A percentile compares a stretch with the other conserved stretches of the same genome.
Conservation (phyloP, 2,888 invertebrate species). For the Stenchaetothrips biformis region DNA sequence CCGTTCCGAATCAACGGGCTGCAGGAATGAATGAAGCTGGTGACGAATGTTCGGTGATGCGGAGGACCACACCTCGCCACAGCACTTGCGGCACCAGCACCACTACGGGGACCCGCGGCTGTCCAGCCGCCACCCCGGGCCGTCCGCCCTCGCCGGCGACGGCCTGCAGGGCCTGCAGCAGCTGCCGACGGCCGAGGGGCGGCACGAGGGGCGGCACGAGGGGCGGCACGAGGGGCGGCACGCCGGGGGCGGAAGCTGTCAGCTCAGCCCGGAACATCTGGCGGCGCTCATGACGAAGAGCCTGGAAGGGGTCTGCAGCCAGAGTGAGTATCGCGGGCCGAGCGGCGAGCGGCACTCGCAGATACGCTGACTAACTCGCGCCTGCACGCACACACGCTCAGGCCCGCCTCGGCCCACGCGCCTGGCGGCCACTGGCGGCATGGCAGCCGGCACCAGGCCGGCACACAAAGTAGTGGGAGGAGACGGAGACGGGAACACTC, state of each 20-base stretch:
- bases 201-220: background rate
- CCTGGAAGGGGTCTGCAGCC: background rate
- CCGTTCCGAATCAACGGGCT: too few relatives aligned
- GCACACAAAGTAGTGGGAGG: too few relatives aligned
- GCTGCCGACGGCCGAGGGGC: background rate
- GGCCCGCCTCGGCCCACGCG: background rate
- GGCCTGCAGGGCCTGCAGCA: background rate
- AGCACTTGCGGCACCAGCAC: constrained; percentile 8
- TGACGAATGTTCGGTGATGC: too few relatives aligned
- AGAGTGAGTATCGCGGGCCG: background rate
- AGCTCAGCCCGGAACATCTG: background rate
- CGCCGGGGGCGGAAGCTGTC: background rate
- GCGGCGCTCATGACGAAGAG: background rate
- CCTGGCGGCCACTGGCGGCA: background rate
- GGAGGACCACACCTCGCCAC: background rate
- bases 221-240: background rate
- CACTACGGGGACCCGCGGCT: constrained; percentile 12
- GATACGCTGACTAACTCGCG: background rate
- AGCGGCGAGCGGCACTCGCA: background rate
- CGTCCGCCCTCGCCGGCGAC: background rate
- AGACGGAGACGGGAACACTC: too few relatives aligned
- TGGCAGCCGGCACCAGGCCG: too few relatives aligned
- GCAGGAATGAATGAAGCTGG: too few relatives aligned
- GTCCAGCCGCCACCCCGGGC: background rate
- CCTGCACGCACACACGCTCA: background rate